Evolutionary conservation across 2,888 invertebrate species (phyloP).

Genomic region (Itoplectis maculator): DNA sequence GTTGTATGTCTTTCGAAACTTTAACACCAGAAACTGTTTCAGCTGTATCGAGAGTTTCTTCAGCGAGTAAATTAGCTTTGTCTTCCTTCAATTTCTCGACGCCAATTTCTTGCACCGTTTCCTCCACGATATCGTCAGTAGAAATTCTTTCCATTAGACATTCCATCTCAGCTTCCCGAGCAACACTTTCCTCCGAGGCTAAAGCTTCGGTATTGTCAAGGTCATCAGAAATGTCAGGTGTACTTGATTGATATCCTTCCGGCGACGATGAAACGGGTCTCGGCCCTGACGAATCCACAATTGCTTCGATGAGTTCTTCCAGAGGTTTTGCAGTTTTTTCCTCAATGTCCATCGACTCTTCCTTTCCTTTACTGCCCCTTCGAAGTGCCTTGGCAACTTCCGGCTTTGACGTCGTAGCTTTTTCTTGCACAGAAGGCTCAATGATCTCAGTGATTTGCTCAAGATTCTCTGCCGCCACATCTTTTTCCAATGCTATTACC

Average conservation of each 20-base stretch:
- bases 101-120: constrained; percentile 46
- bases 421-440: constrained; percentile 26
- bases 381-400: constrained; percentile 68
- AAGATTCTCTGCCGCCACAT: neutral
- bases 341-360: constrained; percentile 73
- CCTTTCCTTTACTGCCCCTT: constrained; percentile 66
- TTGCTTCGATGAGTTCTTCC: constrained; percentile 76
- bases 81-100: constrained; percentile 55
- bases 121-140: constrained; percentile 27
- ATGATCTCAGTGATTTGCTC: constrained; percentile 13
- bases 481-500: constrained; percentile 15
- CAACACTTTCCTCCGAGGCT: constrained; percentile 9
- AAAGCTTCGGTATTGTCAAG: constrained; percentile 52
- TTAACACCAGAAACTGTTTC: constrained; percentile 17
- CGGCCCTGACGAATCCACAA: constrained; percentile 69
- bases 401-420: constrained; percentile 60
- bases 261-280: constrained; percentile 59
- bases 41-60: constrained; percentile 41
- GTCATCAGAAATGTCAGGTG: constrained; percentile 55
- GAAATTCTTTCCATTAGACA: constrained; percentile 5
- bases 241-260: constrained; percentile 56
- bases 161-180: constrained; percentile 18
- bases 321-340: constrained; percentile 74
- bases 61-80: constrained; percentile 28
- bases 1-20: constrained; percentile 30